Percentiles rank a stretch among this genome's conserved stretches.
Evolutionary conservation across 2,797 vertebrate species (phyloP).

Genomic region (Peromyscus eremicus): DNA sequence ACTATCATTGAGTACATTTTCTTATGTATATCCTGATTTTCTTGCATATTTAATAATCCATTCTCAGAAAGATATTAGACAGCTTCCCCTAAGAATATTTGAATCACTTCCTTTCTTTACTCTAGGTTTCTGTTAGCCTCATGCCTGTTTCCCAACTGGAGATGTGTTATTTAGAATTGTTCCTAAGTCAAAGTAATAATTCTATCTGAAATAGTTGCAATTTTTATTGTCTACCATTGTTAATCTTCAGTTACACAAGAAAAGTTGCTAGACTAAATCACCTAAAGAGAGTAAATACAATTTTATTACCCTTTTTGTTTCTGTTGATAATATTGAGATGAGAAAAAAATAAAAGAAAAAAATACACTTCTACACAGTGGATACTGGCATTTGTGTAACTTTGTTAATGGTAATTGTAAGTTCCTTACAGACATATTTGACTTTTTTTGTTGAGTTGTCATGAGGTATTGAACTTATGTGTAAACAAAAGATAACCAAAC

Average conservation of each 20-base stretch:
- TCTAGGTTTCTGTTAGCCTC: not conserved
- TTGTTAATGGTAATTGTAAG: not conserved
- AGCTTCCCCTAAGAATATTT: not conserved
- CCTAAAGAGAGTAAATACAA: constrained; percentile 51
- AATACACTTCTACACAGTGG: not conserved
- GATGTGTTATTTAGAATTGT: not conserved
- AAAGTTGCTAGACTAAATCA: not conserved
- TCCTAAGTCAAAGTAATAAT: not conserved
- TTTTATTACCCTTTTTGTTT: constrained; percentile 52
- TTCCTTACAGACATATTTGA: not conserved
- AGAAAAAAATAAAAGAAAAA: not conserved
- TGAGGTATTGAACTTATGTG: not conserved
- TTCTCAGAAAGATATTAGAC: not conserved
- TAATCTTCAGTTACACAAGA: constrained; percentile 55
- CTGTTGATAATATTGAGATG: constrained; percentile 39
- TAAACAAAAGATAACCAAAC: not conserved
- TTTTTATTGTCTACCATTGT: constrained; percentile 48
- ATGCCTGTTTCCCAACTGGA: not conserved
- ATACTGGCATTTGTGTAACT: constrained; percentile 38
- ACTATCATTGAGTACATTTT: not conserved
- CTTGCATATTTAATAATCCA: not conserved
- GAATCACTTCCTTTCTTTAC: not conserved
- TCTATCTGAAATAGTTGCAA: not conserved
- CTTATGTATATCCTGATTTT: not conserved
- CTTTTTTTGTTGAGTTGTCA: not conserved